Base-by-base conservation (phyloP, 2,888 invertebrate genomes). In the Tipula confusa region DNA sequence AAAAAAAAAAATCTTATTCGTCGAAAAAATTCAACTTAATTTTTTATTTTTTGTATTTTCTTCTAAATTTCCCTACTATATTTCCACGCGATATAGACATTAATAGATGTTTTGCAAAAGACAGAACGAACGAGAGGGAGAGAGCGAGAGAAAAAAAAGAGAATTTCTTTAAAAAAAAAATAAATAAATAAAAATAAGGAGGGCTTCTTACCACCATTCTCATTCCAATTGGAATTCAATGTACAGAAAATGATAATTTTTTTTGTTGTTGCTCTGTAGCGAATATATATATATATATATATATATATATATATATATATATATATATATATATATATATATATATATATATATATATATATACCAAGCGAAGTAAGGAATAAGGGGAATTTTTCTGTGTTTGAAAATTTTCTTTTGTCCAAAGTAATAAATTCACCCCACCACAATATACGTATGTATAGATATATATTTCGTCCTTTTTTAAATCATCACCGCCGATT, bases 61-160 rank as follows among this genome's bases (percentile, higher is more conserved):
- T 33, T 36, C 18, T 28, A 79, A 28, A 82, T 48, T 5, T 29
- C 38, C 18, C 38, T 33, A 81, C 13, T 15, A 29, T 28, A 81
- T 29, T 11, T 18, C 36, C 4, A 43, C 43, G 43, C 64, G 82
- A 38, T 83, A 36, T 83, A 81, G 79, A 43, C 64, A 83, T 33
- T 29, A 64, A 79, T 79, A 80, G n/a, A n/a, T n/a, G n/a, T n/a
- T n/a, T n/a, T n/a, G n/a, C n/a, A n/a, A n/a, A n/a, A n/a, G 29
- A 79, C 85, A 84, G 85, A 85, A 86, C 85, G 79, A 83, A 83
- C 85, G 83, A 85, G 31, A 82, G 31, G 11, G 7, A 48, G 24
- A 38, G 64, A 31, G 82, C 82, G 29, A 48, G 28, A 82, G 15
- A 82, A 43, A n/a, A n/a, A n/a, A n/a, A n/a, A n/a, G n/a, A n/a